Evolutionary conservation across 2,888 invertebrate genomes (phyloP).

Genomic region (Clivina fossor): DNA sequence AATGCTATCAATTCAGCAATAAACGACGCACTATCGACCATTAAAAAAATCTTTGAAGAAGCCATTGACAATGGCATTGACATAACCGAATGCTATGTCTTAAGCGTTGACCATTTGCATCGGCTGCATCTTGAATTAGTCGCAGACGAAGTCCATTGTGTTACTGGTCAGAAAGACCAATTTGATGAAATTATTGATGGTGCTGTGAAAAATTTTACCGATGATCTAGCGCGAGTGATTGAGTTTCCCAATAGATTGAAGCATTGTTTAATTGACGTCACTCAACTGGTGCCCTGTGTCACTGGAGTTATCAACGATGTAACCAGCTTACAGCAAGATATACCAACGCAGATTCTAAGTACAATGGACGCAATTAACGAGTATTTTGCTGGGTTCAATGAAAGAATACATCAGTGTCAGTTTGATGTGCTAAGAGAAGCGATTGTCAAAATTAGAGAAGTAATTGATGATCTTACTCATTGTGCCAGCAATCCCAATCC

Average conservation of each 20-base stretch:
- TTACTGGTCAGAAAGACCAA: slow-evolving; percentile 1
- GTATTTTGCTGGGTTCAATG: slow-evolving; percentile 8
- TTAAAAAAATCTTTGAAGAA: slow-evolving; percentile 5
- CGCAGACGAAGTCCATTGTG: slow-evolving; percentile 12
- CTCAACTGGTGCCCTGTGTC: not conserved
- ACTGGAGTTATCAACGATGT: not conserved
- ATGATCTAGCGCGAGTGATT: not conserved
- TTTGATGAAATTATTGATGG: slow-evolving; percentile 13
- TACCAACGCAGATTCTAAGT: slow-evolving; percentile 12
- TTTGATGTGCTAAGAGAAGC: slow-evolving; percentile 8
- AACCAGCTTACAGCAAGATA: slow-evolving; percentile 7
- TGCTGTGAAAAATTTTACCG: slow-evolving; percentile 13
- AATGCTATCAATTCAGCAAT: slow-evolving; percentile 12
- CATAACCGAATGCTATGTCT: slow-evolving; percentile 17
- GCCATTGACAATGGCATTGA: slow-evolving; percentile 14
- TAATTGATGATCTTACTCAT: slow-evolving; percentile 7
- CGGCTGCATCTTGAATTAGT: not conserved
- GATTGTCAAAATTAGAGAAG: not conserved
- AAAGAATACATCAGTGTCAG: slow-evolving; percentile 12
- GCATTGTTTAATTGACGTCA: slow-evolving; percentile 4
- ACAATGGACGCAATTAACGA: not conserved
- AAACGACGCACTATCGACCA: not conserved
- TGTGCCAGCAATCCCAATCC: not conserved
- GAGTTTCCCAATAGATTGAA: slow-evolving; percentile 7
- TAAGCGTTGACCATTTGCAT: slow-evolving; percentile 7